Evolutionary conservation across 2,113 vertebrate genomes (phyloP), one percentile per base, ranked within the genome.

Genomic region (Platycercus adscitus): DNA sequence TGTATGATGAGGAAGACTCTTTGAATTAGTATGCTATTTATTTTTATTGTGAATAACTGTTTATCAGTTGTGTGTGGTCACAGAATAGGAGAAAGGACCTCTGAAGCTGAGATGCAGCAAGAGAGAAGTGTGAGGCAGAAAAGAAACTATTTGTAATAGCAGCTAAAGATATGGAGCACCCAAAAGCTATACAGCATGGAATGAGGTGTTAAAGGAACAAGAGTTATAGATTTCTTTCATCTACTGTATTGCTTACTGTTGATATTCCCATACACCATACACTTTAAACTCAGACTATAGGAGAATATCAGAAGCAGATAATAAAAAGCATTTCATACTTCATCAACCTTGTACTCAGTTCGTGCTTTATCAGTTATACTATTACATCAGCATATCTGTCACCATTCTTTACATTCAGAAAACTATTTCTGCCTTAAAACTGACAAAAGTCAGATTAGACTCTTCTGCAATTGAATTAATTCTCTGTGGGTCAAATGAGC

Each of bases 341-440:
- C 81, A 90, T 65, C 58, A 79, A 23, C n/a, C 13, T 79, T 90
- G 43, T 44, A 78, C 21, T 94, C 49, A 65, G 35, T 73, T 77
- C 4, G 2, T 86, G 35, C 11, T 79, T 78, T 81, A 86, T 86
- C 76, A 61, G 37, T 77, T 69, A 46, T 18, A 39, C 0, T 19
- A 44, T 85, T 89, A 55, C 61, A 80, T 88, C 81, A 88, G 33
- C 58, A 41, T 37, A 78, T 65, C 75, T 88, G 75, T 61, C 61
- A 91, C 79, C 14, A 53, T 69, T 60, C 20, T 17, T 20, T 65
- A 26, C 23, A 43, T 43, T 75, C 6, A 2, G 64, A 81, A 66
- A 58, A 41, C 47, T 65, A 79, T 72, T 95, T 88, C 75, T 91
- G 43, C 47, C 66, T 89, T 81, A 89, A 86, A 94, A 69, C 9